phyloP scores from a whole-genome alignment of 2,113 vertebrate species.

The Macquaria australasica region DNA sequence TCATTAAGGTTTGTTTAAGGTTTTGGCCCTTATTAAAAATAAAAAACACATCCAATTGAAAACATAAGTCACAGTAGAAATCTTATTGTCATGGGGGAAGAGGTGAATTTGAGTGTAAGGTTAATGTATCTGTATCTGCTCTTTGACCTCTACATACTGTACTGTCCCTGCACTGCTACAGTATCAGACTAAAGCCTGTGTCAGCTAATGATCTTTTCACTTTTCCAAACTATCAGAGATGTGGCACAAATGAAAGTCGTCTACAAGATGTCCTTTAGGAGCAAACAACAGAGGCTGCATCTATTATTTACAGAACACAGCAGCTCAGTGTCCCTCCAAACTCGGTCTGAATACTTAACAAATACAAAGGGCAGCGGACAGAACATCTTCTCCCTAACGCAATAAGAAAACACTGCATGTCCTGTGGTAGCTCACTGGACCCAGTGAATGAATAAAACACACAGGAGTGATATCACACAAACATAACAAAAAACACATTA shows the following conservation, averaged over 20 bases:
- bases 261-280: not conserved
- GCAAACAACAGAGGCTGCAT: conserved; percentile 20
- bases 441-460: not conserved
- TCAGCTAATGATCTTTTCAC: not conserved
- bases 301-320: conserved; percentile 29
- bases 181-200: not conserved
- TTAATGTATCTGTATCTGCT: no score
- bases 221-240: not conserved
- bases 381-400: not conserved
- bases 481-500: not conserved
- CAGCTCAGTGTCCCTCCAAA: conserved; percentile 17
- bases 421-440: not conserved
- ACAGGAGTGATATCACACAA: not conserved
- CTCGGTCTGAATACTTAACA: not conserved
- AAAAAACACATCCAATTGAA: not conserved
- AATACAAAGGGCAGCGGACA: not conserved
- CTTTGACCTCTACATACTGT: not conserved
- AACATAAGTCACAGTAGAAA: not conserved
- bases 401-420: not conserved
- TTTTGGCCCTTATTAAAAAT: not conserved
- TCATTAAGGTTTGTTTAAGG: not conserved
- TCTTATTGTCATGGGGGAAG: not conserved
- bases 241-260: not conserved
- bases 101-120: not conserved
- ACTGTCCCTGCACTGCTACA: not conserved